Base-by-base conservation (phyloP, 1,140 invertebrate species). In the Cydia pomonella region DNA sequence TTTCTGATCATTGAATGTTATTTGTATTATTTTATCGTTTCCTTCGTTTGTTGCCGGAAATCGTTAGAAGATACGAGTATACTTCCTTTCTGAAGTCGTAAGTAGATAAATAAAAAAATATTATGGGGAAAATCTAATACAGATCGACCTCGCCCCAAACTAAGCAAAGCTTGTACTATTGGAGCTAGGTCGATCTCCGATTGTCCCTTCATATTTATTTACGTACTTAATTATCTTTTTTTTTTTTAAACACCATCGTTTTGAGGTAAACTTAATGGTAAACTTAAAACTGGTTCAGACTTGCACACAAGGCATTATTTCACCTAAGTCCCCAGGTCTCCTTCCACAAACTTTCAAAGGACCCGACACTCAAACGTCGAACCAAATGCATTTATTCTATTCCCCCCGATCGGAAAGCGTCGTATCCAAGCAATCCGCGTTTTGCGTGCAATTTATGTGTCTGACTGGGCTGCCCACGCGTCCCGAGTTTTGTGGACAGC, bases 361-460 rank as follows among this genome's bases (percentile, higher is more conserved):
- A 21, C 44, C n/a, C 16, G 50, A 18, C 50, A 53, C 50, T 53
- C 50, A 18, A 63, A 29, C 27, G 63, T 13, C 44, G 44, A 47
- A 47, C 33, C 44, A 33, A 66, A 66, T 66, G 63, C 63, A 66
- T 66, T 66, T 27, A 66, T 66, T 66, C 12, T 66, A 66, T 66
- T 66, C 62, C 63, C 21, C 27, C 63, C 63, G 23, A 66, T 66
- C 63, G 63, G 27, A 66, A 66, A 63, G 62, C 27, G 27, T 18
- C 63, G 25, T 66, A 33, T 66, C 63, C 63, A 0, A n/a, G 63
- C 27, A 66, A 66, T 66, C 63, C 63, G 63, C 63, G 16, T 66
- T 66, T 29, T 66, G 63, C 63, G 63, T 66, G 63, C 63, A 66
- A 66, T 66, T 66, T 66, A 66, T 66, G 63, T 66, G 63, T 66